Evolutionary conservation across 1,140 invertebrate species (phyloP), one percentile per base, ranked within the genome.

Genomic region (Bombus haemorrhoidalis): DNA sequence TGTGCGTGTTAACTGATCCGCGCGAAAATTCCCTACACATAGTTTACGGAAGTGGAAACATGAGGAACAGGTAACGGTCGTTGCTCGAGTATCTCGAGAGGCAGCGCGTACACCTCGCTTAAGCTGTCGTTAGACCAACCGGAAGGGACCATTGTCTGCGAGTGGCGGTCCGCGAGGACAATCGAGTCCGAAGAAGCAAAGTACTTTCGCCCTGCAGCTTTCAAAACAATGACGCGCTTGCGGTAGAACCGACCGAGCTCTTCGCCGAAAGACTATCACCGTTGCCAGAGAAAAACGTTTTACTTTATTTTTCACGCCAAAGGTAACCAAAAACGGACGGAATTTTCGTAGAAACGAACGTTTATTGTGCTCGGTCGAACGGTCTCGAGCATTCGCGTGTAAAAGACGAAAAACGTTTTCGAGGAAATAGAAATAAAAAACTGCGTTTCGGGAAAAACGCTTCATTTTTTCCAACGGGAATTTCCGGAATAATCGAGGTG

Each of bases 81-180:
- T 85, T 62, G 22, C 34, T n/a, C 47, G 18, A 72, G 83, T 28
- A 57, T 83, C 22, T 41, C 22, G 22, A 3, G 32, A 9, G 47
- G 10, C 37, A n/a, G 10, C 39, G 68, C 25, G 81, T 34, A 57
- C 62, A 57, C 62, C 47, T 32, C 76, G 77, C 37, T 80, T 59
- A 85, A 73, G 41, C 68, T 64, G 39, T 57, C 41, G 83, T 73
- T 85, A 73, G 34, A 80, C 57, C 57, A 39, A 80, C 83, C 77
- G 77, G 77, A 85, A 85, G 77, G 34, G 68, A 69, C 68, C 68
- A 85, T 85, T 85, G 83, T 85, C 83, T 85, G 39, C 28, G 22
- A 85, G 83, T 81, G 83, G 37, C 77, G 76, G 32, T 85, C 68
- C 68, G 77, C 83, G 77, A 85, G 77, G 41, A 81, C 83, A 85